These are phyloP conservation scores for Ianthella basta DNA, from an alignment of 37 sponge, comb jelly and placozoan genomes.

Conservation along the genomic window DNA sequence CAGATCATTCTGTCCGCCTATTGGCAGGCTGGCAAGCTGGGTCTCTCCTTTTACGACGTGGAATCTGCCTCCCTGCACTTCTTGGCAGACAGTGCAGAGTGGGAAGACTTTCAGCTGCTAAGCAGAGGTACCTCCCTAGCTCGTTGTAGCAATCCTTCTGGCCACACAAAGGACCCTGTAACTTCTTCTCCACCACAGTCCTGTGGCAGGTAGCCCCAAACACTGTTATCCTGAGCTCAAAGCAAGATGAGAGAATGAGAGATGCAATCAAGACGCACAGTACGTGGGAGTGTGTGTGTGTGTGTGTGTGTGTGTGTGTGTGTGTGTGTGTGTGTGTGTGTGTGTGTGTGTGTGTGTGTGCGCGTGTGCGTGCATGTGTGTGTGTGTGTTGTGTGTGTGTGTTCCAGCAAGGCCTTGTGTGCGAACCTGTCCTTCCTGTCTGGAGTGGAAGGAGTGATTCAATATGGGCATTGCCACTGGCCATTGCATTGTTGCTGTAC, in stretches of 20 bases:
- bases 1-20: constrained; percentile 57
- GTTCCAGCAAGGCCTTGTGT: too few relatives aligned
- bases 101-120: constrained; percentile 66
- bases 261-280: constrained; percentile 44
- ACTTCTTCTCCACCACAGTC: constrained; percentile 36
- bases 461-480: too few relatives aligned
- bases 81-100: constrained; percentile 73
- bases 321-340: constrained; percentile 33
- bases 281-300: constrained; percentile 26
- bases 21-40: constrained; percentile 71
- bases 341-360: constrained; percentile 39
- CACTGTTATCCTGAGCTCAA: constrained; percentile 74
- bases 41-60: constrained; percentile 71
- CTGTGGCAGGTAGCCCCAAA: constrained; percentile 71
- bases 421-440: too few relatives aligned
- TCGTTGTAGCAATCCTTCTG: background rate
- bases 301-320: constrained; percentile 37
- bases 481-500: too few relatives aligned
- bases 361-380: constrained; percentile 29
- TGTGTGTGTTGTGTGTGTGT: too few relatives aligned
- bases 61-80: constrained; percentile 60
- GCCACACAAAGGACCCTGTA: background rate
- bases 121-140: constrained; percentile 51
- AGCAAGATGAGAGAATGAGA: constrained; percentile 74
- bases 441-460: too few relatives aligned